Conservation (phyloP, 2,113 vertebrate species). For the Vulpes ferrilata region DNA sequence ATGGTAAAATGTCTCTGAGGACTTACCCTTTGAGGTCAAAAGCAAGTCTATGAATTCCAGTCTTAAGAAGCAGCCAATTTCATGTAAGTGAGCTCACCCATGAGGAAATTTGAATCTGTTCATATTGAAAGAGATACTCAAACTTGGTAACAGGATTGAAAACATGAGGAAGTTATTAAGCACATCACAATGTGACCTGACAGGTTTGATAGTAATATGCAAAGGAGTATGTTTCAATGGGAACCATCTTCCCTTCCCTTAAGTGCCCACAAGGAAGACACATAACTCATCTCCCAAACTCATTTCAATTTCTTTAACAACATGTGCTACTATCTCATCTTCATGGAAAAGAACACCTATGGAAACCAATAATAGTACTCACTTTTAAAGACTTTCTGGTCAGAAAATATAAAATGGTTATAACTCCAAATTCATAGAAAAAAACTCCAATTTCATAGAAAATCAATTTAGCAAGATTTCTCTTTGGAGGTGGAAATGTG, state of each 20-base stretch:
- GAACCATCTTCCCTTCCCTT: constrained; percentile 37
- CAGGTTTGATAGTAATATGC: background rate
- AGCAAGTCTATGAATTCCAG: background rate
- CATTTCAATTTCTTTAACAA: constrained; percentile 12
- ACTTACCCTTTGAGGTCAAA: background rate
- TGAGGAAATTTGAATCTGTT: background rate
- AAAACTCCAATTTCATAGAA: background rate
- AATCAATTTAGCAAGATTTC: background rate
- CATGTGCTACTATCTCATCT: background rate
- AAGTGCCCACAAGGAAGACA: background rate
- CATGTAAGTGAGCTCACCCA: background rate
- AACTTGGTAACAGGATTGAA: background rate
- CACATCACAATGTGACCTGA: constrained; percentile 22
- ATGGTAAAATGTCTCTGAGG: background rate
- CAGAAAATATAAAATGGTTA: background rate
- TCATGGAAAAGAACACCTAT: background rate
- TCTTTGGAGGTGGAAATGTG: background rate
- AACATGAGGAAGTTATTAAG: constrained; percentile 2
- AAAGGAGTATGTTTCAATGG: background rate
- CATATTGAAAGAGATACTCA: background rate
- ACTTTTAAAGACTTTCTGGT: background rate
- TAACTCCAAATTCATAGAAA: background rate
- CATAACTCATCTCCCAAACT: background rate
- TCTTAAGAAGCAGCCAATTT: background rate
- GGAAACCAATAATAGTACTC: background rate